phyloP scores from a whole-genome alignment of 2,888 invertebrate genomes.

The Hetaerina titia region DNA sequence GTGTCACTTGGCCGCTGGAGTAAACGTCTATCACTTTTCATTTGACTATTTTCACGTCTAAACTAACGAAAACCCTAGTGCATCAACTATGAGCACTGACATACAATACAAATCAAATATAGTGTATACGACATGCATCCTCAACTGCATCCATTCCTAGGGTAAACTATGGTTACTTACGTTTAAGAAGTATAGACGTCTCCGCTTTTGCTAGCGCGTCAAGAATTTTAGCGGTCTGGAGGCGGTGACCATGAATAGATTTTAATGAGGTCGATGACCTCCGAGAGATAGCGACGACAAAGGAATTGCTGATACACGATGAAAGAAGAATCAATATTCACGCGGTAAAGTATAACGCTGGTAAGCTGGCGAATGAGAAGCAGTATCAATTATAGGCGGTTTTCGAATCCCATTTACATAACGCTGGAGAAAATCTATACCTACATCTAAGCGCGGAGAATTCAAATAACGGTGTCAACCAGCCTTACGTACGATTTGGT shows the following conservation, averaged over 20 bases:
- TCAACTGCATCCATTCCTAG: neutral
- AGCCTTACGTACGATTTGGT: neutral
- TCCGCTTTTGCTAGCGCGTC: constrained; percentile 32
- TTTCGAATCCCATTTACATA: neutral
- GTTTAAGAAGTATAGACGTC: neutral
- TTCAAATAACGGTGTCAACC: neutral
- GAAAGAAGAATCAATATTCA: constrained; percentile 23
- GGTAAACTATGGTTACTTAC: neutral
- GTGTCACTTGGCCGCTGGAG: neutral
- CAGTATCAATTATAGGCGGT: neutral
- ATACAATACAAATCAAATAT: neutral
- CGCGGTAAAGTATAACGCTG: neutral
- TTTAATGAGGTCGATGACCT: constrained; percentile 63
- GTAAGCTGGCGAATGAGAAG: neutral
- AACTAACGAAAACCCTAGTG: neutral
- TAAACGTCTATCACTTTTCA: neutral
- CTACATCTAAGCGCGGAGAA: neutral
- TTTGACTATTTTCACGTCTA: neutral
- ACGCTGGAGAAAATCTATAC: neutral
- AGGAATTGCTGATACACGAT: constrained; percentile 47
- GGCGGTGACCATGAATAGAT: constrained; percentile 59
- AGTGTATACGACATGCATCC: neutral
- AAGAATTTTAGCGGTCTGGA: constrained; percentile 39
- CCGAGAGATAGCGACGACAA: neutral
- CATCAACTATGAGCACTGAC: neutral